Percentiles rank a stretch among this genome's conserved stretches.
These are phyloP conservation scores for Zaprionus vittiger DNA, from an alignment of 1,140 invertebrate genomes.

Conservation along the genomic window DNA sequence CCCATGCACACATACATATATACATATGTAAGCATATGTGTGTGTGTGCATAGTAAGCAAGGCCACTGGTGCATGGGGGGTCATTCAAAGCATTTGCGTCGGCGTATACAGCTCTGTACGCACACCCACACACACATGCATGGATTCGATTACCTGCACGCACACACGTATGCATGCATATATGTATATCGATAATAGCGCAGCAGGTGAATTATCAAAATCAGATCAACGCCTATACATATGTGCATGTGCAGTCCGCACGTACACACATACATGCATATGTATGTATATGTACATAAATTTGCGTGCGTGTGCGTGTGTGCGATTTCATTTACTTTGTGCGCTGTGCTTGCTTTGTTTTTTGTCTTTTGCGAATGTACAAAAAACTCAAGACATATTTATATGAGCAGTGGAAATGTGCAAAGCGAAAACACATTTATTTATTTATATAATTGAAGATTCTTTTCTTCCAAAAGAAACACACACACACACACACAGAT, in stretches of 20 bases:
- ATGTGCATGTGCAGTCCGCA: conserved; percentile 21
- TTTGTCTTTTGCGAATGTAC: conserved; percentile 35
- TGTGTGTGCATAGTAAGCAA: conserved; percentile 33
- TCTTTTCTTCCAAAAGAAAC: conserved; percentile 31
- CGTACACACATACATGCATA: background rate
- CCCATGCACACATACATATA: conserved; percentile 16
- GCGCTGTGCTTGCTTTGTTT: conserved; percentile 30
- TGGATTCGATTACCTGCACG: background rate
- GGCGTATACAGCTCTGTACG: conserved; percentile 6
- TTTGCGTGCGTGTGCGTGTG: background rate
- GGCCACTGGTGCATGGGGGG: conserved; percentile 65
- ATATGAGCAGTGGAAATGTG: conserved; percentile 18
- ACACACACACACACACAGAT: background rate
- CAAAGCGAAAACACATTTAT: conserved; percentile 23
- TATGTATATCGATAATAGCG: conserved; percentile 34
- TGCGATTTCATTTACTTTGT: conserved; percentile 15
- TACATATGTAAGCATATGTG: background rate
- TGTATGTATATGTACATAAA: background rate
- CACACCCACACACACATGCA: background rate
- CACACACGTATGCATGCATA: background rate
- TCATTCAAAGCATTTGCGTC: conserved; percentile 47
- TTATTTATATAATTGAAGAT: conserved; percentile 48
- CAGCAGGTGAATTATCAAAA: conserved; percentile 36
- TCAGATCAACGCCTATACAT: conserved; percentile 31
- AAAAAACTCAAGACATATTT: conserved; percentile 20